phyloP scores from a whole-genome alignment of 2,113 vertebrate genomes.

The Canis aureus region DNA sequence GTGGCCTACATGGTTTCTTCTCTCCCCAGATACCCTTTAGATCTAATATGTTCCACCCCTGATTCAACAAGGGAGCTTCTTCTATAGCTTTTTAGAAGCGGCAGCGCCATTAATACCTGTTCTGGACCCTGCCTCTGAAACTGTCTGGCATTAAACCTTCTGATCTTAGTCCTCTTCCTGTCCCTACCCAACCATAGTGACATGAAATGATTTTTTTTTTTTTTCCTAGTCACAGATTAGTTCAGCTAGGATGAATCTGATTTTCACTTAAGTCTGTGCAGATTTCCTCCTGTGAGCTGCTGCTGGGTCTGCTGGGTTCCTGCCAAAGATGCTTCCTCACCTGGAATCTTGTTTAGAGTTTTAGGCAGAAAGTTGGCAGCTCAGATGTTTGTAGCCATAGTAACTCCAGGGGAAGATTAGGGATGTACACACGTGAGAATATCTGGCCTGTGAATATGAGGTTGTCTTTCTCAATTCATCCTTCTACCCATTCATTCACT shows the following conservation, averaged over 20 bases:
- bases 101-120: neutral
- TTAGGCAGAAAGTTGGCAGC: constrained; percentile 76
- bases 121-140: constrained; percentile 12
- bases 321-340: constrained; percentile 77
- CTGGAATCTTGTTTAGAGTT: constrained; percentile 78
- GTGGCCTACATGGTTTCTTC: neutral
- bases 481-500: constrained; percentile 54
- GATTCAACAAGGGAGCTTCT: neutral
- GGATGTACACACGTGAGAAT: neutral
- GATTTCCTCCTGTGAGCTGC: constrained; percentile 51
- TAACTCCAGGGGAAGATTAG: constrained; percentile 65
- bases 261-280: constrained; percentile 71
- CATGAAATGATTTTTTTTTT: neutral
- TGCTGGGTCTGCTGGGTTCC: constrained; percentile 51
- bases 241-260: constrained; percentile 69
- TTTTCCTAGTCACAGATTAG: constrained; percentile 56
- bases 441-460: constrained; percentile 13
- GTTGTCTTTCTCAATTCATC: constrained; percentile 42
- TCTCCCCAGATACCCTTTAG: neutral
- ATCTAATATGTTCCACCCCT: neutral
- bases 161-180: constrained; percentile 4
- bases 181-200: neutral
- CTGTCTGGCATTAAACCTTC: neutral
- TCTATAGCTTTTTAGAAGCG: neutral
- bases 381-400: constrained; percentile 76